Base-by-base conservation (phyloP, 2,888 invertebrate genomes). In the Aleiodes alternator region DNA sequence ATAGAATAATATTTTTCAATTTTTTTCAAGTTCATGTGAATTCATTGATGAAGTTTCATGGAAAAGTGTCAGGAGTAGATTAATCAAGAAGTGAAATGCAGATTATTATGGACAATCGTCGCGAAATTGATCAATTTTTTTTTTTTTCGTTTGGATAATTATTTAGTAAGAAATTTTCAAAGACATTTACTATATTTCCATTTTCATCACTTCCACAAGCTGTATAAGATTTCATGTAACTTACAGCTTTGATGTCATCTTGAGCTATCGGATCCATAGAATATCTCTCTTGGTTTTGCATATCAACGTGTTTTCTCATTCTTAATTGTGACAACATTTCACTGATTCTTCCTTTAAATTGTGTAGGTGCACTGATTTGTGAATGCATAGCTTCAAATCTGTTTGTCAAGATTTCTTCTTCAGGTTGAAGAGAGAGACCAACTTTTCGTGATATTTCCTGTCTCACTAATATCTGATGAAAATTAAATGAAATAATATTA, bases 261-360 rank as follows among this genome's bases (percentile, higher is more conserved):
- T 92, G 91, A 34, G 92, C 90, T 59, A 90, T 87, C 3, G 91
- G 90, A 85, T 97, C 96, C 88, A 98, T 93, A 75, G 94, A 93
- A 85, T 97, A 98, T 75, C 94, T 92, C 83, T 95, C 94, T 57
- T 93, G 93, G 6, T 91, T 90, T 14, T 92, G 92, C 57, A 92
- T 92, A 72, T 92, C 90, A 75, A 91, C 88, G 55, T 90, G 90
- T 75, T 93, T 91, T 82, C 95, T 94, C 88, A 96, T 92, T 75
- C 95, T 92, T 83, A 97, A 94, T 81, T 97, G 96, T 14, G 97
- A 96, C 80, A 97, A 91, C 84, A 98, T 90, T 90, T 98, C 98
- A 89, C 96, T 97, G 73, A 98, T 91, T 72, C 97, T 95, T 76
- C 97, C 97, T 95, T 97, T 97, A 86, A 96, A 97, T 82, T 98